A percentile compares a stretch with the other conserved stretches of the same genome.
Evolutionary conservation across 2,113 vertebrate genomes (phyloP).

Genomic region (Dicentrarchus labrax): DNA sequence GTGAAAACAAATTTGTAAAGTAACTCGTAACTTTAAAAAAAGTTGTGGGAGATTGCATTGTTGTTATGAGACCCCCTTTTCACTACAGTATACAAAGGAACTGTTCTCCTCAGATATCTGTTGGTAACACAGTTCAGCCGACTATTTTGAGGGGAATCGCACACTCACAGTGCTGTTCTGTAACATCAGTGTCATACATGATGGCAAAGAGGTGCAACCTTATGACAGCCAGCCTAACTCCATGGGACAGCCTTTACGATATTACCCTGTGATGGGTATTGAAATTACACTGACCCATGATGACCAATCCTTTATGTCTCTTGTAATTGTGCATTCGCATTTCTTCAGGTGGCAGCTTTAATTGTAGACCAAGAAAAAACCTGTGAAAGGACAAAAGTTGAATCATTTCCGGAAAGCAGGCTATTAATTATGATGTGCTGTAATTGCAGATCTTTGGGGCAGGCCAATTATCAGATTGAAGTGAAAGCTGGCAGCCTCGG

Average conservation of each 20-base stretch:
- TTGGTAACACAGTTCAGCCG: constrained; percentile 1
- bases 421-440: constrained; percentile 79
- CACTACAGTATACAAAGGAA: neutral
- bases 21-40: too few species aligned
- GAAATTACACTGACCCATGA: constrained; percentile 69
- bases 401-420: constrained; percentile 67
- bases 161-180: constrained; percentile 1
- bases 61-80: neutral
- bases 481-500: constrained; percentile 47
- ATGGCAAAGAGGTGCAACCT: constrained; percentile 46
- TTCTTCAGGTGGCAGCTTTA: constrained; percentile 77
- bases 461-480: constrained; percentile 69
- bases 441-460: constrained; percentile 78
- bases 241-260: constrained; percentile 51
- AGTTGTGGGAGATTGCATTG: neutral
- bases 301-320: constrained; percentile 62
- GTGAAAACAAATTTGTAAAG: too few species aligned
- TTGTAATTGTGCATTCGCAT: constrained; percentile 66
- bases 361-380: constrained; percentile 59
- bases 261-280: constrained; percentile 66
- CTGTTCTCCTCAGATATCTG: neutral
- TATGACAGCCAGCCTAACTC: constrained; percentile 67
- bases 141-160: neutral
- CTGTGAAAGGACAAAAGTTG: constrained; percentile 66
- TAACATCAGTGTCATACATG: constrained; percentile 32